A percentile compares a stretch with the other conserved stretches of the same genome.
Conservation (phyloP, 2,113 vertebrate species). For the Taurulus bubalis region DNA sequence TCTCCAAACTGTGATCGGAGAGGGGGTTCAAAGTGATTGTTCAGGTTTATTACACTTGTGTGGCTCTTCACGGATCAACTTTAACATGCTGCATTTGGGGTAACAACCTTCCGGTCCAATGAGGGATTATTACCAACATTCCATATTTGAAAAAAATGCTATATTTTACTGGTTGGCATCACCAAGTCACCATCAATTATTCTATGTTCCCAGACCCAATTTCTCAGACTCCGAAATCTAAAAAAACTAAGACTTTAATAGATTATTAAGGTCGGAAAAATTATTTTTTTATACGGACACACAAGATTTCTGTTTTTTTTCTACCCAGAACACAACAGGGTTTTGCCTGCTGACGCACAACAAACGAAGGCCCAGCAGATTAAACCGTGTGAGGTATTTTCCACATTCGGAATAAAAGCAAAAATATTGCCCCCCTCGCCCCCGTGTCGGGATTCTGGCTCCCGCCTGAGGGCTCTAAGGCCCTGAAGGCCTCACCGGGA, state of each 20-base stretch:
- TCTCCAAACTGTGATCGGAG: neutral
- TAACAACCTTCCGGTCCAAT: neutral
- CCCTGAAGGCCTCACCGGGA: neutral
- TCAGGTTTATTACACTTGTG: neutral
- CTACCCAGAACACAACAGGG: neutral
- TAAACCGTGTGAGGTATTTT: conserved; percentile 1
- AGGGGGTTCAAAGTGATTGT: no score
- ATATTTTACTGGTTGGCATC: neutral
- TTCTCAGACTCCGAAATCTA: no score
- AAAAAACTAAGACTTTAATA: no score
- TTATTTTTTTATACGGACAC: neutral
- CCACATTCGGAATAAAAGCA: neutral
- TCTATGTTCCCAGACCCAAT: neutral
- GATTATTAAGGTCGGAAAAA: neutral
- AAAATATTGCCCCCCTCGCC: neutral
- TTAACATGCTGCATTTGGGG: neutral
- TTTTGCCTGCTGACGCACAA: neutral
- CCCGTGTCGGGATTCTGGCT: neutral
- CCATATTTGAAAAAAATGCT: neutral
- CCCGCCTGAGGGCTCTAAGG: neutral
- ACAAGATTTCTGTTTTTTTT: neutral
- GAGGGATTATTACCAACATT: neutral
- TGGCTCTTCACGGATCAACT: no score
- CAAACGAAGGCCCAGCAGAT: neutral
- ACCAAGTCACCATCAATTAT: neutral